Conservation (phyloP, 2,888 invertebrate genomes). For the Mesodorylaimus sp. region DNA sequence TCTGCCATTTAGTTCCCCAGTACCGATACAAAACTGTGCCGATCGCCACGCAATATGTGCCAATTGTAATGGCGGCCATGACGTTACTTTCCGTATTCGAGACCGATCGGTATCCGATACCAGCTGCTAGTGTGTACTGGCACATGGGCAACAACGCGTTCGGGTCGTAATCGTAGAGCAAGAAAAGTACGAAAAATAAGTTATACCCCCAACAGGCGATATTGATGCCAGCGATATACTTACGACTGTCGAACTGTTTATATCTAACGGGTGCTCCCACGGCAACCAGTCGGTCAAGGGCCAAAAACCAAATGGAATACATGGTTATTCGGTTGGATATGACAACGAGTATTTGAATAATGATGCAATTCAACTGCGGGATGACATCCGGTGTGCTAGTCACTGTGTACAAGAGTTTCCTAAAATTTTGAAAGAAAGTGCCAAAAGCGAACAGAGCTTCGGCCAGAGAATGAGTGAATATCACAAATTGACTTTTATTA, state of each 20-base stretch:
- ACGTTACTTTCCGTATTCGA: not conserved
- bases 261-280: not conserved
- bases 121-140: not conserved
- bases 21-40: not conserved
- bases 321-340: not conserved
- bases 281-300: not conserved
- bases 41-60: not conserved
- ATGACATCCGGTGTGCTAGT: not conserved
- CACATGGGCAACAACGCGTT: not conserved
- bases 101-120: not conserved
- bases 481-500: not conserved
- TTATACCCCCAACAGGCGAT: not conserved
- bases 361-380: not conserved
- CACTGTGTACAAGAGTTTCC: not conserved
- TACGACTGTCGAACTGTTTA: not conserved
- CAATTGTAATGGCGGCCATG: not conserved
- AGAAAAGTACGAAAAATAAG: not conserved
- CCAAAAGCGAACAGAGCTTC: not conserved
- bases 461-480: not conserved
- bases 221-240: not conserved
- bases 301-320: not conserved
- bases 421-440: not conserved
- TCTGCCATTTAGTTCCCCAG: not conserved
- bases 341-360: not conserved
- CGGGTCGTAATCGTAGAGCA: not conserved